Evolutionary conservation across 1,140 invertebrate genomes (phyloP).

Genomic region (Brachionus calyciflorus): DNA sequence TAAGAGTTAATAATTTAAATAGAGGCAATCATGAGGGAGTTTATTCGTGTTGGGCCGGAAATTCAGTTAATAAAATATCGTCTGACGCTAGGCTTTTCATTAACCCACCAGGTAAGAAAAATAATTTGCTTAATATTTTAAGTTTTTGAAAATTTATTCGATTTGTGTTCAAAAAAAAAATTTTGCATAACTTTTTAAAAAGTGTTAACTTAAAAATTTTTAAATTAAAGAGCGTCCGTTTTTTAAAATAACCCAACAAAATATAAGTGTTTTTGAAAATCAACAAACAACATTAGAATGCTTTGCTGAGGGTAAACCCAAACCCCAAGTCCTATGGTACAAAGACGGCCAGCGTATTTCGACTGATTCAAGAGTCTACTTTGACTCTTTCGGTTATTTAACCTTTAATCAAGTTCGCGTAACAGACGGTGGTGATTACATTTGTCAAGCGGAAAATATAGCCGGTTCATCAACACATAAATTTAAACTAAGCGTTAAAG

Average conservation of each 20-base stretch:
- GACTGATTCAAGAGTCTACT: not conserved
- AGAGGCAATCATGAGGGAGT: not conserved
- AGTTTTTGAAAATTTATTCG: not conserved
- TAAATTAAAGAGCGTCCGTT: not conserved
- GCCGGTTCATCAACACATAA: constrained; percentile 11
- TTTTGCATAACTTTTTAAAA: too few species aligned
- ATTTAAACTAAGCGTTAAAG: constrained; percentile 18
- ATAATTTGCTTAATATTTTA: not conserved
- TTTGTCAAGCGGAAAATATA: constrained; percentile 20
- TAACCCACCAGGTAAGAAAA: not conserved
- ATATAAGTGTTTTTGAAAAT: constrained; percentile 36
- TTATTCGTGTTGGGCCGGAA: constrained; percentile 23
- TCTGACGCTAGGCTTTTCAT: not conserved
- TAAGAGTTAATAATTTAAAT: constrained; percentile 31
- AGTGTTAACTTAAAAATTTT: too few species aligned
- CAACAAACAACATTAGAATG: constrained; percentile 2
- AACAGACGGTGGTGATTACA: constrained; percentile 17
- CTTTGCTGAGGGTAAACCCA: constrained; percentile 25
- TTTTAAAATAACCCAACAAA: constrained; percentile 46
- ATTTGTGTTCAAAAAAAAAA: too few species aligned
- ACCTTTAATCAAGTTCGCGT: not conserved
- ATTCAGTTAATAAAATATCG: not conserved
- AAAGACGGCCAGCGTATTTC: constrained; percentile 13
- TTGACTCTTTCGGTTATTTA: constrained; percentile 31
- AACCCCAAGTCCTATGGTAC: constrained; percentile 36